These are phyloP conservation scores for Myocastor coypus DNA, from an alignment of 2,113 vertebrate genomes.

Conservation along the genomic window DNA sequence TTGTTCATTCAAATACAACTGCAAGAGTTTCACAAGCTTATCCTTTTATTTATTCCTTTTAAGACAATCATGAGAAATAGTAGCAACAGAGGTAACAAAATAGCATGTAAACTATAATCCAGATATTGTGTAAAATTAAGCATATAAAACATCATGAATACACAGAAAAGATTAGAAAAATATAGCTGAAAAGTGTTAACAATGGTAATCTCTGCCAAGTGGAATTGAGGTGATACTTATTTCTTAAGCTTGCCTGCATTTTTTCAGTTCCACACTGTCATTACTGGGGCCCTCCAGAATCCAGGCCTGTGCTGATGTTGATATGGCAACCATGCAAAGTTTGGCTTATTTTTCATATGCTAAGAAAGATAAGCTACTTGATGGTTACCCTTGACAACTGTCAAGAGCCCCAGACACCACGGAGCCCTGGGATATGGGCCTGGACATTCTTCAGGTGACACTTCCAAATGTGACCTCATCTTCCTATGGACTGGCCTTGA, in stretches of 20 bases:
- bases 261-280: not conserved
- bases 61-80: constrained; percentile 30
- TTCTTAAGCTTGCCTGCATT: not conserved
- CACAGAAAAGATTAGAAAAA: constrained; percentile 41
- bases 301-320: not conserved
- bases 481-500: not conserved
- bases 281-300: not conserved
- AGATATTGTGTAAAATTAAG: constrained; percentile 56
- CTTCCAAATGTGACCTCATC: not conserved
- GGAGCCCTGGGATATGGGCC: not conserved
- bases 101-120: constrained; percentile 33
- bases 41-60: constrained; percentile 36
- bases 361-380: constrained; percentile 40
- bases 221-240: not conserved
- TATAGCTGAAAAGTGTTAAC: not conserved
- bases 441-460: not conserved
- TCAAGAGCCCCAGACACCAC: not conserved
- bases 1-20: constrained; percentile 23
- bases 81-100: constrained; percentile 38
- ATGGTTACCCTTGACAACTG: not conserved
- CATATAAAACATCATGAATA: not conserved
- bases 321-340: constrained; percentile 12
- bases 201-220: not conserved
- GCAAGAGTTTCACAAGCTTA: constrained; percentile 8
- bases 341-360: not conserved